phyloP scores from a whole-genome alignment of 2,113 vertebrate species.

The Dermatemys mawii region DNA sequence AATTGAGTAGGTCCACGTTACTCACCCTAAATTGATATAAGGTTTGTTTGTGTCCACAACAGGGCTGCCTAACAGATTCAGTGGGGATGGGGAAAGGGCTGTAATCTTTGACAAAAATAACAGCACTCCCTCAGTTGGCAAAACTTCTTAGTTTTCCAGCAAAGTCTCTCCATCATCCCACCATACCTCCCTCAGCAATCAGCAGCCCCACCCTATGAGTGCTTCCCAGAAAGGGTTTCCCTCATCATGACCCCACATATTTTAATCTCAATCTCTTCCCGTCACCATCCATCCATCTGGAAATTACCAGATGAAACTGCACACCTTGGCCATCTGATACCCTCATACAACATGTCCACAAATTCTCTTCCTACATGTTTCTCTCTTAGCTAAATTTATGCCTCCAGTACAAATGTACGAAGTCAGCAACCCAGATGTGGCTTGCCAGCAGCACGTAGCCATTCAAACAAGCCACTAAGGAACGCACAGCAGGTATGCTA shows the following conservation, averaged over 20 bases:
- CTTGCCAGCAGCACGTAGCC: neutral
- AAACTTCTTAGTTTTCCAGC: neutral
- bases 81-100: neutral
- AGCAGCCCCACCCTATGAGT: neutral
- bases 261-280: neutral
- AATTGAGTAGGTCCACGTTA: neutral
- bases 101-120: neutral
- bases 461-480: neutral
- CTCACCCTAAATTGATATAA: neutral
- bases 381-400: neutral
- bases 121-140: neutral
- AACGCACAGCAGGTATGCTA: fast-evolving
- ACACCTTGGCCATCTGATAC: neutral
- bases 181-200: fast-evolving
- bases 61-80: neutral
- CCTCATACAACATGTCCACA: neutral
- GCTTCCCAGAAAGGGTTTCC: neutral
- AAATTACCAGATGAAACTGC: neutral
- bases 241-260: neutral
- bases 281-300: neutral
- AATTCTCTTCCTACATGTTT: neutral
- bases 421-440: neutral
- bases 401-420: neutral
- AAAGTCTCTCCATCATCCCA: neutral
- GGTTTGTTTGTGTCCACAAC: neutral